phyloP scores from a whole-genome alignment of 2,888 invertebrate genomes.

The Drosophila barbarae region DNA sequence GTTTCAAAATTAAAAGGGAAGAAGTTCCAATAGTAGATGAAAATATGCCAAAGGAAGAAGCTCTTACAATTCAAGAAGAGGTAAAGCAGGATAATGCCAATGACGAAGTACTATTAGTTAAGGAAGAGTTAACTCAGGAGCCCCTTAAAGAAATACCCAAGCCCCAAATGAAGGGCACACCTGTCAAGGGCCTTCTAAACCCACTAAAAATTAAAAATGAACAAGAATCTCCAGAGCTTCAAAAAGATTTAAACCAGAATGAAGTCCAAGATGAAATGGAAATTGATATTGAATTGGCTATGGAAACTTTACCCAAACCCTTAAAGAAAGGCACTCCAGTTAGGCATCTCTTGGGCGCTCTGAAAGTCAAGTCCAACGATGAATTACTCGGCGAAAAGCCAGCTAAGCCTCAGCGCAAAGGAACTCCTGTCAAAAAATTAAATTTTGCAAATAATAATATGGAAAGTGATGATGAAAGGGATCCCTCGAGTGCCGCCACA shows the following conservation, averaged over 20 bases:
- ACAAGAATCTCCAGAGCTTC: neutral
- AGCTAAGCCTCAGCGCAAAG: constrained; percentile 38
- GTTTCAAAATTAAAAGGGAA: constrained; percentile 36
- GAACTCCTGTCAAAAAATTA: constrained; percentile 29
- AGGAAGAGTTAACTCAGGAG: neutral
- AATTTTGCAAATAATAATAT: neutral
- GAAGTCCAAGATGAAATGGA: constrained; percentile 6
- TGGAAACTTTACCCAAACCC: constrained; percentile 14
- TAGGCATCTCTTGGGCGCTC: constrained; percentile 1
- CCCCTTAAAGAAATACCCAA: neutral
- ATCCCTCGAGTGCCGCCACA: neutral
- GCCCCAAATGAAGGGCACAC: constrained; percentile 38
- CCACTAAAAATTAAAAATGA: neutral
- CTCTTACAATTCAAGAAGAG: neutral
- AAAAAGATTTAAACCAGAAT: neutral
- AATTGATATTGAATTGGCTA: no score
- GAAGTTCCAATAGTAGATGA: neutral
- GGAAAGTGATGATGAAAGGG: constrained; percentile 1
- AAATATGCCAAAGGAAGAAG: neutral
- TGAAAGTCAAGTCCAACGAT: constrained; percentile 20
- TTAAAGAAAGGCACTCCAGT: constrained; percentile 35
- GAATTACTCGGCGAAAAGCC: constrained; percentile 1
- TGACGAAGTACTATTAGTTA: no score
- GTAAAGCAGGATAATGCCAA: no score
- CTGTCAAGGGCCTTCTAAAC: constrained; percentile 25